Base-by-base conservation (phyloP, 2,888 invertebrate genomes). In the Limnephilus rhombicus region DNA sequence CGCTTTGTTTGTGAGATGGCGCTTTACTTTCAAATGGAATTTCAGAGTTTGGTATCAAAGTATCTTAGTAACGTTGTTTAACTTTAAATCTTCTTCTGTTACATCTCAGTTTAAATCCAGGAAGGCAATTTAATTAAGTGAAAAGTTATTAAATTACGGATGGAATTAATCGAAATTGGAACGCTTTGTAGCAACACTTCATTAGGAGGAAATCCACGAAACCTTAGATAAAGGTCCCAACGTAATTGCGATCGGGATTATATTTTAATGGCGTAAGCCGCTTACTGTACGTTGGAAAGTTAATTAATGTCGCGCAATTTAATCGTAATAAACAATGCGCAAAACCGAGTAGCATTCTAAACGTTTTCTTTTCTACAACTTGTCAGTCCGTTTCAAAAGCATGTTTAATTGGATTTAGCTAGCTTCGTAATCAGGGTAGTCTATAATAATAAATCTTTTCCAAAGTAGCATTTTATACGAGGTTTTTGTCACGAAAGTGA, bases 91-190 rank as follows among this genome's bases (percentile, higher is more conserved):
- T 29, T 41, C 29, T 86, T 45, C 41, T 45, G 29, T 45, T 85
- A 37, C 45, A 45, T 15, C n/a, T 45, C 37, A 37, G 86, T 24
- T n/a, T 24, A 45, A 86, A 37, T 86, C n/a, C 86, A 13, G 24
- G 3, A 86, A 86, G 5, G n/a, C 86, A 86, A 86, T 86, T 86
- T 86, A 86, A 86, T 86, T 45, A 86, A n/a, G 86, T 41, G 49
- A 86, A 45, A 86, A 86, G 86, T 86, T 86, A 86, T 86, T 45
- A 86, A 86, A 86, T 49, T 86, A 86, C 86, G 15, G 45, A 49
- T 45, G 37, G 86, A 86, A 45, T 86, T 86, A 37, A 86, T 86
- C 29, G 86, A 45, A 86, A 86, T 86, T 49, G 86, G 86, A 86
- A 86, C 45, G 45, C 45, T 86, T 24, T 45, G 86, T 29, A 45